Base-by-base conservation (phyloP, 2,888 invertebrate genomes). In the Acronicta leporina region DNA sequence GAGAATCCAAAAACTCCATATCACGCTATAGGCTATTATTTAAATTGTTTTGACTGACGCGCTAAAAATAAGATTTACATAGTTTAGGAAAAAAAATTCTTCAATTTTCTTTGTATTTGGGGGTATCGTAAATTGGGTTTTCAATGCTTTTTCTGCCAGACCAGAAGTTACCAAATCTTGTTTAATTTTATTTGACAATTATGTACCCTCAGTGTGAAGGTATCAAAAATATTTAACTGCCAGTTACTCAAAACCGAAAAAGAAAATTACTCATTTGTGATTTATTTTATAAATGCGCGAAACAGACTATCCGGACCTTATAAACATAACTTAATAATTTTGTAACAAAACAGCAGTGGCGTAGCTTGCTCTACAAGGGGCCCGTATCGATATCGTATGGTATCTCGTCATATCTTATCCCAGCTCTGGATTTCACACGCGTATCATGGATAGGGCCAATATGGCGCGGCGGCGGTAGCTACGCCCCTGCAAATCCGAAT, bases 1-100 rank as follows among this genome's bases (percentile, higher is more conserved):
- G 80, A 48, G 87, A 87, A 81, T 91, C 89, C 71, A 90, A 84
- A 82, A 87, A 89, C 82, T 90, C 92, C 92, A 92, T 92, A 73
- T 79, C 83, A 79, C 74, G 51, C 45, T 60, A 54, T 54, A 50
- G 41, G 57, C 42, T 53, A 50, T 51, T 53, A 57, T 42, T 57
- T 41, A 51, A 51, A 60, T 63, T 59, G 48, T 60, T 67, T 67
- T 64, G 46, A 49, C 40, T 43, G 69, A 52, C 68, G 53, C 44
- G 51, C 72, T 49, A 49, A 45, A 43, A 60, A 59, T 53, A 27
- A 65, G 71, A 68, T 78, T 86, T 79, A 83, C 82, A 84, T 82
- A 68, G 68, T 84, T 79, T 61, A 68, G 72, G 49, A 40, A 30
- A 75, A 71, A 71, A 69, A 71, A 73, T 79, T 74, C 51, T 50